Base-by-base conservation (phyloP, 2,797 vertebrate genomes). In the Rhyacichthys aspro region DNA sequence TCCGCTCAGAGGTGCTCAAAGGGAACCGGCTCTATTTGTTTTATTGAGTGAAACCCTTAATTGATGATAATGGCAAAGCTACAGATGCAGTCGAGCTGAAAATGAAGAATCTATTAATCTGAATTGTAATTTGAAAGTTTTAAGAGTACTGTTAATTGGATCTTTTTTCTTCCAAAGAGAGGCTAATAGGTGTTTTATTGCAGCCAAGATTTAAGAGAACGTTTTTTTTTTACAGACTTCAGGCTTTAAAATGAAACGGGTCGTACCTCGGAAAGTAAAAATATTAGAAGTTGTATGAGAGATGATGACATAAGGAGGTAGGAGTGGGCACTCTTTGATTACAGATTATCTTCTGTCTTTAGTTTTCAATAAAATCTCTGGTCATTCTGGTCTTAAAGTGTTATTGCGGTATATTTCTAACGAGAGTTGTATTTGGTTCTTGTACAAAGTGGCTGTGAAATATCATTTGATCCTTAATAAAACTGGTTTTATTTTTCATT, bases 101-200 rank as follows among this genome's bases (percentile, higher is more conserved):
- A 87, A 88, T 86, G 44, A 74, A 72, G 60, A 72, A 71, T 81
- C 71, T 76, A 67, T 81, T 74, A 55, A 59, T 75, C 60, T 67
- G 47, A 82, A 84, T 78, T 81, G 67, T 70, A 64, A 74, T 81
- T 85, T 83, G 23, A 78, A 82, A 69, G 58, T 79, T 81, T 77
- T 58, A 76, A 81, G 78, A 68, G 60, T 60, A 70, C 43, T 45
- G 66, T 78, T 79, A 84, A 86, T 83, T 83, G 70, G 72, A 57
- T 62, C 50, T 76, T 56, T 79, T 81, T 78, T 82, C 65, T 67
- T 59, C 53, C 70, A 74, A 34, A 63, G 67, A 79, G 72, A 77
- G 65, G 52, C 61, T 78, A 78, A 83, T 87, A 48, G 41, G 46
- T 9, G 7, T 45, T 64, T 67, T 47, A 63, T 45, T 48, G 63